Evolutionary conservation across 1,140 invertebrate genomes (phyloP).

Genomic region (Penaeus vannamei): DNA sequence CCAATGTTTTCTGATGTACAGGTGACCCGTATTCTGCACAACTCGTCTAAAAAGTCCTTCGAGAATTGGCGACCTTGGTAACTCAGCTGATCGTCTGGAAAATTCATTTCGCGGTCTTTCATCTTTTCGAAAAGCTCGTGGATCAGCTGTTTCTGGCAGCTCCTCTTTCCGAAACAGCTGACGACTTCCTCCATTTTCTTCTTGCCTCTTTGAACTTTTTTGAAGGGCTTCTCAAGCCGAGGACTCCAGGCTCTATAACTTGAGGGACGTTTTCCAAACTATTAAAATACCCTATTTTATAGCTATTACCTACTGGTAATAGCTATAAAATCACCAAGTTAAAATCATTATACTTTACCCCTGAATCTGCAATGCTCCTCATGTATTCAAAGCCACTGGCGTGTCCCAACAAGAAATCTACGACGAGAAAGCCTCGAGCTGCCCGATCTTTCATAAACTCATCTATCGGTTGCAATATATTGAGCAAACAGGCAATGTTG

Average conservation of each 20-base stretch:
- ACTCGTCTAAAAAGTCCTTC: background rate
- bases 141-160: background rate
- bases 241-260: background rate
- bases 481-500: constrained; percentile 45
- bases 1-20: background rate
- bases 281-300: background rate
- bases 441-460: background rate
- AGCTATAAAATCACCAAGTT: constrained; percentile 34
- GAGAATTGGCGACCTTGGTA: constrained; percentile 5
- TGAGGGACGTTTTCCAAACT: background rate
- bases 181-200: constrained; percentile 17
- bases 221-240: constrained; percentile 46
- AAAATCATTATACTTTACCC: constrained; percentile 11
- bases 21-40: constrained; percentile 30
- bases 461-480: constrained; percentile 23
- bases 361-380: background rate
- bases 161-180: background rate
- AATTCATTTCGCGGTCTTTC: constrained; percentile 6
- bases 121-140: constrained; percentile 35
- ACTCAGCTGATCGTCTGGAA: constrained; percentile 24
- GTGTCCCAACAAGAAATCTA: background rate
- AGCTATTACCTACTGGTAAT: background rate
- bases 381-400: constrained; percentile 13
- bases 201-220: constrained; percentile 32
- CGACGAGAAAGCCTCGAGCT: constrained; percentile 13